Evolutionary conservation across 2,113 vertebrate species (phyloP).

Genomic region (Grallaria varia): DNA sequence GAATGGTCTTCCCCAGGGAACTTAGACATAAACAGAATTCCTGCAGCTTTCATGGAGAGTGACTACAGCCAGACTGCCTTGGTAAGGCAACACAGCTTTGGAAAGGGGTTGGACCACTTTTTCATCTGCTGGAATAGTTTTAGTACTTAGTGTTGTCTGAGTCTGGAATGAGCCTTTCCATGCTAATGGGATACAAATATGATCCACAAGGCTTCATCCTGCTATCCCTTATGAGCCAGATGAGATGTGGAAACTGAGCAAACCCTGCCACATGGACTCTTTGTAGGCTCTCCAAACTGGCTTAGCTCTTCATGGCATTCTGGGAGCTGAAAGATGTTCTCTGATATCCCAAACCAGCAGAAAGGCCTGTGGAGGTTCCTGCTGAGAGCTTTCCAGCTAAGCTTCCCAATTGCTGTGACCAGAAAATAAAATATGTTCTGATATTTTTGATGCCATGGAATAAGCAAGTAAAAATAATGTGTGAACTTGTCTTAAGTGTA

Average conservation of each 20-base stretch:
- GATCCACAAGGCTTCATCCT: not conserved
- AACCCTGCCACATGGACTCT: not conserved
- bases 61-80: not conserved
- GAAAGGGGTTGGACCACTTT: not conserved
- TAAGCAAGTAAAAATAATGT: not conserved
- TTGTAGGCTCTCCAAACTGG: not conserved
- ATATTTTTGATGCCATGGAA: not conserved
- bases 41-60: not conserved
- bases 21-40: not conserved
- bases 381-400: not conserved
- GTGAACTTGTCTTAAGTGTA: not conserved
- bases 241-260: not conserved
- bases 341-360: not conserved
- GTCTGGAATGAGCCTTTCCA: not conserved
- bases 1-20: not conserved
- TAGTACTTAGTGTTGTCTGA: not conserved
- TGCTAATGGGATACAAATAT: not conserved
- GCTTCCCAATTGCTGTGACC: accelerated
- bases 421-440: not conserved
- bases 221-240: not conserved
- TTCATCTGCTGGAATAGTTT: not conserved
- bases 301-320: not conserved
- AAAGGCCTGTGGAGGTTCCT: not conserved
- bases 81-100: not conserved
- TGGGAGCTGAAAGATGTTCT: not conserved